Percentiles rank a stretch among this genome's conserved stretches.
Conservation (phyloP, 2,888 invertebrate genomes). For the Boloria selene region DNA sequence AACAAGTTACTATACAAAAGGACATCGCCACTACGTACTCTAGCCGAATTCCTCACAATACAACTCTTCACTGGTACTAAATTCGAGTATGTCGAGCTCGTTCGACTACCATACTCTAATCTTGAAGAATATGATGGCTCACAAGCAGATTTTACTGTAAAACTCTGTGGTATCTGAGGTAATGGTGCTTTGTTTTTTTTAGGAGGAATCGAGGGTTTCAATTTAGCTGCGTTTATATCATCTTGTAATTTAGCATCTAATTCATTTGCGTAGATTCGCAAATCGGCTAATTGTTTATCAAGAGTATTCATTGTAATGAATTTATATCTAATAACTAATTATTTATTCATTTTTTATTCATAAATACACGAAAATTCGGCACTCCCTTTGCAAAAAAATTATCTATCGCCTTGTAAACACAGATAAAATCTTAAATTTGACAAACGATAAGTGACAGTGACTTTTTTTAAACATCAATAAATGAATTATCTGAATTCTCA, state of each 20-base stretch:
- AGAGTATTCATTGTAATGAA: conserved; percentile 66
- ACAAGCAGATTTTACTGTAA: conserved; percentile 86
- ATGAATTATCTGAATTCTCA: conserved; percentile 2
- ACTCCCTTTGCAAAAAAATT: conserved; percentile 31
- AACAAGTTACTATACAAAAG: conserved; percentile 74
- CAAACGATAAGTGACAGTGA: conserved; percentile 15
- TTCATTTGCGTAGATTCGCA: conserved; percentile 77
- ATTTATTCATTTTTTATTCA: conserved; percentile 32
- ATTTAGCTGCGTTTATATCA: conserved; percentile 74
- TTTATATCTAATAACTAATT: conserved; percentile 20
- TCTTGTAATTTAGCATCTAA: conserved; percentile 76
- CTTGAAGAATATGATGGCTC: conserved; percentile 91
- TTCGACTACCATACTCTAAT: conserved; percentile 78
- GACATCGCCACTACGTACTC: conserved; percentile 71
- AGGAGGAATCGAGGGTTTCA: conserved; percentile 75
- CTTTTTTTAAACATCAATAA: conserved; percentile 24
- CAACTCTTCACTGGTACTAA: conserved; percentile 79
- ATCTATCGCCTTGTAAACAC: conserved; percentile 18
- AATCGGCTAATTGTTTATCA: conserved; percentile 74
- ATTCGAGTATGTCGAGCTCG: conserved; percentile 78
- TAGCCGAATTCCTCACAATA: conserved; percentile 71
- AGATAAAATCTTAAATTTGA: conserved; percentile 30
- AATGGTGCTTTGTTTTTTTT: conserved; percentile 75
- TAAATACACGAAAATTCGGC: conserved; percentile 35
- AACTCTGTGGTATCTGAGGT: conserved; percentile 89